phyloP scores from a whole-genome alignment of 2,797 vertebrate genomes.

The Smutsia gigantea region DNA sequence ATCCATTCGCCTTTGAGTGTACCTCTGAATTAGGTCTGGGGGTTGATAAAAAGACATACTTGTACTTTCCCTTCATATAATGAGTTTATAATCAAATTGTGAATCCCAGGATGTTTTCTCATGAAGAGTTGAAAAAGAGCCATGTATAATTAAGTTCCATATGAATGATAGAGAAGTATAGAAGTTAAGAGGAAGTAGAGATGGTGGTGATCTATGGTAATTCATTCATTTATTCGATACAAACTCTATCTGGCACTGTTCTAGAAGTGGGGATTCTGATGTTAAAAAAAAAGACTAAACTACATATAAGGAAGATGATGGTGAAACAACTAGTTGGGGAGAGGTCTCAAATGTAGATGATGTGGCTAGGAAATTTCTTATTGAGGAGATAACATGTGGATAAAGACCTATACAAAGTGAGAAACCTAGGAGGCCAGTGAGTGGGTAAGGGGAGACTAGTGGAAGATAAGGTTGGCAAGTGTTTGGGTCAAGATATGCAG shows the following conservation, averaged over 20 bases:
- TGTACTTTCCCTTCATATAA: not conserved
- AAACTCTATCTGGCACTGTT: not conserved
- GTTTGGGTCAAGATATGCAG: accelerated
- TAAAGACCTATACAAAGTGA: not conserved
- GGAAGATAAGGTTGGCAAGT: not conserved
- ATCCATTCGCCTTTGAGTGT: not conserved
- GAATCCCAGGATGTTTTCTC: not conserved
- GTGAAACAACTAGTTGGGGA: not conserved
- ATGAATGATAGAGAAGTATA: not conserved
- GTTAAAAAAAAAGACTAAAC: not conserved
- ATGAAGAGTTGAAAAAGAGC: not conserved
- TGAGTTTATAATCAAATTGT: not conserved
- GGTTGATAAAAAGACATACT: not conserved
- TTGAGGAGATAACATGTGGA: not conserved
- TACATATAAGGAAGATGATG: not conserved
- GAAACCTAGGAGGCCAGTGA: not conserved
- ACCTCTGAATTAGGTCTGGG: not conserved
- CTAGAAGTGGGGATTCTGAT: not conserved
- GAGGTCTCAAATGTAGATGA: not conserved
- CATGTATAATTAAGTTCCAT: not conserved
- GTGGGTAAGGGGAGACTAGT: too few species aligned
- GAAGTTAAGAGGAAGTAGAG: not conserved
- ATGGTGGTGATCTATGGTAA: not conserved
- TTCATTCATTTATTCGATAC: not conserved
- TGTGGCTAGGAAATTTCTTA: not conserved